These are phyloP conservation scores for Eubucco bourcierii DNA, from an alignment of 2,113 vertebrate species.

Conservation along the genomic window DNA sequence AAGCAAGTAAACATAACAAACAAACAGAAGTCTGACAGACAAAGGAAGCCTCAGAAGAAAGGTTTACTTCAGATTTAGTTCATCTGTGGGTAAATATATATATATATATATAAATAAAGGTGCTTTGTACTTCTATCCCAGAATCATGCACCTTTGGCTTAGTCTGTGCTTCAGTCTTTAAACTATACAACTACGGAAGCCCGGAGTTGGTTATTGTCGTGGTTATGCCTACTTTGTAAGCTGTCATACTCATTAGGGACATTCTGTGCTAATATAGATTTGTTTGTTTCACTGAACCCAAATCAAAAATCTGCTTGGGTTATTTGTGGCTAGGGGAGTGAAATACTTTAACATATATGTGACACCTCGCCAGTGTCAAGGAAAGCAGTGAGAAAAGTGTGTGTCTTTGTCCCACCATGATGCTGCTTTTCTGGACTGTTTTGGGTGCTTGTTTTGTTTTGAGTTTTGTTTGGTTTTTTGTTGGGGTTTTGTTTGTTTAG, in stretches of 20 bases:
- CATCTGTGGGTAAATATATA: neutral
- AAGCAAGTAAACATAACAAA: slow-evolving; percentile 33
- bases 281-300: neutral
- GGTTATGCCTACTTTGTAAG: neutral
- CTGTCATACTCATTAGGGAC: neutral
- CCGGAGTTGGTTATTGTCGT: neutral
- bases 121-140: slow-evolving; percentile 15
- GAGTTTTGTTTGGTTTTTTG: too few species aligned
- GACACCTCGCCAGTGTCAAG: neutral
- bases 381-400: neutral
- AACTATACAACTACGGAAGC: neutral
- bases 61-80: slow-evolving; percentile 31
- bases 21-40: slow-evolving; percentile 18
- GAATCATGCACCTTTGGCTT: neutral
- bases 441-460: too few species aligned
- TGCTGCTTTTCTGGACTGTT: neutral
- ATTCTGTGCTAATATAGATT: neutral
- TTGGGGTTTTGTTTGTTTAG: too few species aligned
- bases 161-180: neutral
- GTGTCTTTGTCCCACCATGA: fast-evolving
- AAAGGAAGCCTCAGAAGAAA: neutral
- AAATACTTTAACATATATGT: neutral
- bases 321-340: neutral
- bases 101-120: slow-evolving; percentile 12
- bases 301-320: neutral